Base-by-base conservation (phyloP, 2,113 vertebrate genomes). In the Pelecanoides urinatrix region DNA sequence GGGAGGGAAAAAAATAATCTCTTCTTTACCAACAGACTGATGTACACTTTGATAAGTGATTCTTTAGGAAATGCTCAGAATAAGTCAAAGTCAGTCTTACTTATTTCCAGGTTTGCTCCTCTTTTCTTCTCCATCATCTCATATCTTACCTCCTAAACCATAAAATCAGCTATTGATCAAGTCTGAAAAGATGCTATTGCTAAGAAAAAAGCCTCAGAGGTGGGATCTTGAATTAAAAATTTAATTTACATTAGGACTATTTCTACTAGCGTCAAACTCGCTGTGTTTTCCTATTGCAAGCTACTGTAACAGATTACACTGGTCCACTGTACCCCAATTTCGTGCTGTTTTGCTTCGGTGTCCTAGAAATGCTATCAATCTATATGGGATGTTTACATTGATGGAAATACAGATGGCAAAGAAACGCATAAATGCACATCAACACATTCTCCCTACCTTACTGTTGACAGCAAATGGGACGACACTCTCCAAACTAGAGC, bases 1-100 rank as follows among this genome's bases (percentile, higher is more conserved):
- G 4, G 12, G 7, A 4, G 3, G 1, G 1, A 5, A 3, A 11
- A 14, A n/a, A 42, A 14, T 7, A 26, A 63, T 20, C 15, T 76
- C 58, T 8, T 63, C 22, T 80, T 81, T 18, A 79, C 29, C 30
- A 68, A 30, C 12, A 72, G 16, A 23, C 13, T 36, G 45, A 78
- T 12, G 15, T 23, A 34, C 2, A 12, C 36, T 68, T 80, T 1
- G 3, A 38, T 0, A 75, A 10, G 12, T 10, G 14, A 87, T 62
- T 36, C 27, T 52, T 85, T 6, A 52, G 21, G 23, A 84, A 92
- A 80, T 23, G 29, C 7, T n/a, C 53, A 23, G 47, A 61, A 0
- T 61, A 74, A 71, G 21, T 7, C 29, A 22, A 47, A 93, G 19
- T 25, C 27, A 56, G 30, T 27, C n/a, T 32, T 26, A 13, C 25